Evolutionary conservation across 2,797 vertebrate genomes (phyloP).

Genomic region (Pelobates cultripes): DNA sequence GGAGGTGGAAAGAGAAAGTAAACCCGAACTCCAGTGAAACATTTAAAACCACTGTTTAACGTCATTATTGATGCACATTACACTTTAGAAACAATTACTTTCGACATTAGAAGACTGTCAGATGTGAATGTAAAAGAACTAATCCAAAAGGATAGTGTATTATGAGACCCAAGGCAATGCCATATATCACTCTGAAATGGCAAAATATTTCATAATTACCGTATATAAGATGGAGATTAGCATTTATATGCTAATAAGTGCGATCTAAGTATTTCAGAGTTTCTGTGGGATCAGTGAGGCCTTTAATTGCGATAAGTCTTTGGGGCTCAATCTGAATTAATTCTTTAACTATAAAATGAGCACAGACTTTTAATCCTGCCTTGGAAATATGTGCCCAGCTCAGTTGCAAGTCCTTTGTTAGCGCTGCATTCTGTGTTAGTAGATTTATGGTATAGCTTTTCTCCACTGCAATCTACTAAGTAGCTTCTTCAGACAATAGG

Average conservation of each 20-base stretch:
- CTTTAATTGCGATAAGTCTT: conserved; percentile 67
- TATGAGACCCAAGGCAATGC: conserved; percentile 59
- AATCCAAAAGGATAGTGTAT: conserved; percentile 36
- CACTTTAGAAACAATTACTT: conserved; percentile 47
- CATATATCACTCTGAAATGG: conserved; percentile 58
- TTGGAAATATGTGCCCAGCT: neutral
- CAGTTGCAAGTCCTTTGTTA: too few species aligned
- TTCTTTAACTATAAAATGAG: conserved; percentile 8
- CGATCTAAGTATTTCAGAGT: conserved; percentile 55
- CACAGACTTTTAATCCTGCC: neutral
- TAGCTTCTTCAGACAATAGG: too few species aligned
- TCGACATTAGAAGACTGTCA: conserved; percentile 44
- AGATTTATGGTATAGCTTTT: too few species aligned
- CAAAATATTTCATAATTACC: conserved; percentile 68
- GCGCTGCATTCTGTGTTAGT: too few species aligned
- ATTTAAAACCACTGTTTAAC: conserved; percentile 23
- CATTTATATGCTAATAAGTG: conserved; percentile 69
- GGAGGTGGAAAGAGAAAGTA: conserved; percentile 8
- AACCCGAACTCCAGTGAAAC: conserved; percentile 11
- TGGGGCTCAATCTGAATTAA: conserved; percentile 34
- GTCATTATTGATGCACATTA: conserved; percentile 37
- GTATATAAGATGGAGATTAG: conserved; percentile 61
- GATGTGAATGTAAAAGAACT: conserved; percentile 7
- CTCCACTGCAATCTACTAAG: too few species aligned
- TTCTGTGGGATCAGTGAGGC: conserved; percentile 59